Percentiles rank a stretch among this genome's conserved stretches.
Evolutionary conservation across 2,888 invertebrate genomes (phyloP).

Genomic region (Platerodrilus igneus): DNA sequence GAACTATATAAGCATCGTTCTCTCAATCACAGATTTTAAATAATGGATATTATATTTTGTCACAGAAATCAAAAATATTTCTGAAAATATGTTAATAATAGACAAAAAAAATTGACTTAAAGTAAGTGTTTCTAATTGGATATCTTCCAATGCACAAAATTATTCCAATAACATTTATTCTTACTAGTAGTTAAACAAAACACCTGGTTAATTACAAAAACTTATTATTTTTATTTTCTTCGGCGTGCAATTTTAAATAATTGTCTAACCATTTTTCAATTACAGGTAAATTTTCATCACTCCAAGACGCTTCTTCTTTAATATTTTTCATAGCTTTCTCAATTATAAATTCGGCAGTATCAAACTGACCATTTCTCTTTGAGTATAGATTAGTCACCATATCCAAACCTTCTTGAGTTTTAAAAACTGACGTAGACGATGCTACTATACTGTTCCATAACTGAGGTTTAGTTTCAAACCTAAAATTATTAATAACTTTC

Average conservation of each 20-base stretch:
- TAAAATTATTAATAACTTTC: slow-evolving; percentile 36
- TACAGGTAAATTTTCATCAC: slow-evolving; percentile 67
- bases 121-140: too few species aligned
- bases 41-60: too few species aligned
- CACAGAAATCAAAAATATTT: too few species aligned
- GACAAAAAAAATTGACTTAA: too few species aligned
- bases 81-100: too few species aligned
- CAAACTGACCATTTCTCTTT: slow-evolving; percentile 62
- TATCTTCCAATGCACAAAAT: too few species aligned
- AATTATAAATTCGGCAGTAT: slow-evolving; percentile 68
- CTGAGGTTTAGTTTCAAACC: slow-evolving; percentile 64
- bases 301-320: slow-evolving; percentile 72
- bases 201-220: slow-evolving; percentile 21
- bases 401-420: slow-evolving; percentile 67
- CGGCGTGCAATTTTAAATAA: slow-evolving; percentile 45
- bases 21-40: too few species aligned
- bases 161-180: too few species aligned
- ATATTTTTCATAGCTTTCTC: slow-evolving; percentile 69
- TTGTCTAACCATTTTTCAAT: slow-evolving; percentile 68
- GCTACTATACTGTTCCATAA: slow-evolving; percentile 73
- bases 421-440: slow-evolving; percentile 70
- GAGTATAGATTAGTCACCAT: slow-evolving; percentile 63
- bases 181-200: too few species aligned
- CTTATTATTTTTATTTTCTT: slow-evolving; percentile 12
- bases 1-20: too few species aligned